Base-by-base conservation (phyloP, 2,888 invertebrate genomes). In the Pterostichus madidus region DNA sequence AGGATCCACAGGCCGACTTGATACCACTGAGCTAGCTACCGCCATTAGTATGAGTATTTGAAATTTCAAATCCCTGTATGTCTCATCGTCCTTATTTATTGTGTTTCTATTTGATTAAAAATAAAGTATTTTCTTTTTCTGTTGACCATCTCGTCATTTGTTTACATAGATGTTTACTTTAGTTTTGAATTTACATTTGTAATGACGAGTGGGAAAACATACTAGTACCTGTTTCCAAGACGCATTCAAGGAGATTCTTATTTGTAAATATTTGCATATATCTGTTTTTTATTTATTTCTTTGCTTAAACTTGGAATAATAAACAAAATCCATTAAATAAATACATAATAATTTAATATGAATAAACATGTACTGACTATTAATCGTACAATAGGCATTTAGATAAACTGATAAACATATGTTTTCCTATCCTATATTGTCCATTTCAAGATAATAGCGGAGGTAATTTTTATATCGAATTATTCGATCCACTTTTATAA, bases 41-140 rank as follows among this genome's bases (percentile, higher is more conserved):
- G n/a, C n/a, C n/a, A n/a, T n/a, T n/a, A n/a, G n/a, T n/a, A n/a
- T n/a, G n/a, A n/a, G n/a, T n/a, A n/a, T n/a, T n/a, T n/a, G n/a
- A n/a, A n/a, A n/a, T n/a, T n/a, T n/a, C n/a, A n/a, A n/a, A n/a
- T n/a, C 35, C 35, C 46, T 46, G 46, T n/a, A 46, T 11, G 2
- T 10, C 2, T 46, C 11, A n/a, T n/a, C n/a, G n/a, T n/a, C n/a
- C n/a, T n/a, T n/a, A n/a, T n/a, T n/a, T 46, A 10, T 8, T 6
- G 46, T 46, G 5, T 24, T 59, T 59, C 24, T 59, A 59, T 59
- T 59, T 59, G 56, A 59, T 59, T 59, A 24, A 59, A 24, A 59
- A 8, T 59, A 24, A 59, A 59, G 24, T 59, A 24, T 59, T 59
- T 4, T 59, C 24, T 59, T 59, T n/a, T 24, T 59, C 15, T 59